Evolutionary conservation across 2,797 vertebrate genomes (phyloP).

Genomic region (Myotis vivesi): DNA sequence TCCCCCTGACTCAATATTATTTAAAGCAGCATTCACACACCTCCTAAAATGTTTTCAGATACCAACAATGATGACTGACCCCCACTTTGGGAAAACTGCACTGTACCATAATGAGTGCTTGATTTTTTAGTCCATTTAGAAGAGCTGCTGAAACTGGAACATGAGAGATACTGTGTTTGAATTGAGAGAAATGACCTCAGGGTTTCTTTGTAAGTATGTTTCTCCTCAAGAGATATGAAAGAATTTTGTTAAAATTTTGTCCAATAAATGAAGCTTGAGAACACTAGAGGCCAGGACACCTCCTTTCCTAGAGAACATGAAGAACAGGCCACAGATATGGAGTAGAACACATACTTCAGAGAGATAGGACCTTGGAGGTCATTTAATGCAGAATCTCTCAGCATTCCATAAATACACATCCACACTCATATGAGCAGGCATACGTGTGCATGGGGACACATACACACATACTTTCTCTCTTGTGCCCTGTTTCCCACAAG

Average conservation of each 20-base stretch:
- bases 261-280: background rate
- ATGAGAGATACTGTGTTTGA: background rate
- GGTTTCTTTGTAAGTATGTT: background rate
- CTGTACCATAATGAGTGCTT: background rate
- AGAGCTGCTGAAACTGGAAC: conserved; percentile 9
- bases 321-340: background rate
- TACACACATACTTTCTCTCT: background rate
- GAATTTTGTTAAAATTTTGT: background rate
- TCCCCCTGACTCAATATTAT: background rate
- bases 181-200: background rate
- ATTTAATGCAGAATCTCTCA: background rate
- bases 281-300: background rate
- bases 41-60: background rate
- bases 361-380: background rate
- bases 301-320: background rate
- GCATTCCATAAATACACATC: background rate
- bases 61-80: background rate
- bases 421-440: background rate
- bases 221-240: background rate
- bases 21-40: background rate
- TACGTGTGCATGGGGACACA: fast-evolving
- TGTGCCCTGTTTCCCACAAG: background rate
- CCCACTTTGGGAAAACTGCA: background rate
- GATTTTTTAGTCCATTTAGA: background rate
- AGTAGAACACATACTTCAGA: background rate